These are phyloP conservation scores for Neopipo cinnamomea DNA, from an alignment of 2,113 vertebrate species.

Conservation along the genomic window DNA sequence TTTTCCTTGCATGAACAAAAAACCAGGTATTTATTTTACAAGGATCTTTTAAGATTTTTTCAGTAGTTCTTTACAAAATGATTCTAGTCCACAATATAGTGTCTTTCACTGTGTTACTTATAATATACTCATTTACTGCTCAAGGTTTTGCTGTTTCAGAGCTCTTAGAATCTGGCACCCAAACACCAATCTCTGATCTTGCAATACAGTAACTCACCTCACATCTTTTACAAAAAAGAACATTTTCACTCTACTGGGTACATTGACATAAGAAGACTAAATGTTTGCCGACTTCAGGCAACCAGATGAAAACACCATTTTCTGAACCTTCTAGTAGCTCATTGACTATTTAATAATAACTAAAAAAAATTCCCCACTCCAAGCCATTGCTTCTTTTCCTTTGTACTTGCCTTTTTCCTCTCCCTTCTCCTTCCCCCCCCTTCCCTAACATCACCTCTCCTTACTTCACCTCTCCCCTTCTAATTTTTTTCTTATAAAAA, in stretches of 20 bases:
- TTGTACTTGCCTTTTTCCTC: neutral
- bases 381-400: neutral
- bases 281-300: neutral
- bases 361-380: neutral
- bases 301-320: neutral
- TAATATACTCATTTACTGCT: neutral
- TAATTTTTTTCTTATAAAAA: neutral
- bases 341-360: neutral
- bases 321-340: neutral
- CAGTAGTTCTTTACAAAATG: neutral
- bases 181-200: neutral
- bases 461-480: neutral
- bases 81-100: neutral
- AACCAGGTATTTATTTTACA: neutral
- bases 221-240: neutral
- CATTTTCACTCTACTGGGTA: neutral
- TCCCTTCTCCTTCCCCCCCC: neutral
- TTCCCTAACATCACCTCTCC: neutral
- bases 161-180: neutral
- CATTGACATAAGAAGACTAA: neutral
- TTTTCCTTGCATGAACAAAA: neutral
- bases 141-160: neutral
- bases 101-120: neutral
- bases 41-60: neutral
- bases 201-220: neutral